Conservation (phyloP, 2,113 vertebrate genomes). For the Nesoenas mayeri region DNA sequence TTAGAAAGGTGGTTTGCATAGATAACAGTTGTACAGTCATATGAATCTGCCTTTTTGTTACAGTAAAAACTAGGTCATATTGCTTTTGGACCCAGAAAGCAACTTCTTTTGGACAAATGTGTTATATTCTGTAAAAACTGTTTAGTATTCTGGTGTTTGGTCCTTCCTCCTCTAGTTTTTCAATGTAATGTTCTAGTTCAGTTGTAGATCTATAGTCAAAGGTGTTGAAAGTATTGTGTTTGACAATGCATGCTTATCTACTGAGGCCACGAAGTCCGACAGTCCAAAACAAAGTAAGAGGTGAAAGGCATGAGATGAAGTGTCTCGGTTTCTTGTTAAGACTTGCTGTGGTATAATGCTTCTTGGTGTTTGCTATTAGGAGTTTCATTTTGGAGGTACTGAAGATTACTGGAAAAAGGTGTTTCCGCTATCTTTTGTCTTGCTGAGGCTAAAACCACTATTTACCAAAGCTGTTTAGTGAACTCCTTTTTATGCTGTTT, state of each 20-base stretch:
- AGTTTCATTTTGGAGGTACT: background rate
- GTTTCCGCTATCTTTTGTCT: background rate
- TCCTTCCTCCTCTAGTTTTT: background rate
- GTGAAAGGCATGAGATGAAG: background rate
- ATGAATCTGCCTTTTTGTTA: background rate
- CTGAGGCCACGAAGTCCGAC: background rate
- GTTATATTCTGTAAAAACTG: background rate
- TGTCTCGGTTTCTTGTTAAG: background rate
- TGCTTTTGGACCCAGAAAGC: fast-evolving
- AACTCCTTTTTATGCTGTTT: background rate
- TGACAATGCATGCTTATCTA: background rate
- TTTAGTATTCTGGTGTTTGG: background rate
- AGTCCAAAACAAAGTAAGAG: background rate
- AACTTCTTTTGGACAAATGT: background rate
- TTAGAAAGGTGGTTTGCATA: background rate
- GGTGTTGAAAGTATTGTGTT: background rate
- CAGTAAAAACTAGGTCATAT: background rate
- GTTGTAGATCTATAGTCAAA: background rate
- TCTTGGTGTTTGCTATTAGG: background rate
- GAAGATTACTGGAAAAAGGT: background rate
- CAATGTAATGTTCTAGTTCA: background rate
- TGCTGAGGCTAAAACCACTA: background rate
- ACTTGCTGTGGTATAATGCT: background rate
- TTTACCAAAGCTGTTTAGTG: background rate
- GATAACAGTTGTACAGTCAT: background rate